Evolutionary conservation across 2,888 invertebrate species (phyloP).

Genomic region (Drosophila neoperkinsi): DNA sequence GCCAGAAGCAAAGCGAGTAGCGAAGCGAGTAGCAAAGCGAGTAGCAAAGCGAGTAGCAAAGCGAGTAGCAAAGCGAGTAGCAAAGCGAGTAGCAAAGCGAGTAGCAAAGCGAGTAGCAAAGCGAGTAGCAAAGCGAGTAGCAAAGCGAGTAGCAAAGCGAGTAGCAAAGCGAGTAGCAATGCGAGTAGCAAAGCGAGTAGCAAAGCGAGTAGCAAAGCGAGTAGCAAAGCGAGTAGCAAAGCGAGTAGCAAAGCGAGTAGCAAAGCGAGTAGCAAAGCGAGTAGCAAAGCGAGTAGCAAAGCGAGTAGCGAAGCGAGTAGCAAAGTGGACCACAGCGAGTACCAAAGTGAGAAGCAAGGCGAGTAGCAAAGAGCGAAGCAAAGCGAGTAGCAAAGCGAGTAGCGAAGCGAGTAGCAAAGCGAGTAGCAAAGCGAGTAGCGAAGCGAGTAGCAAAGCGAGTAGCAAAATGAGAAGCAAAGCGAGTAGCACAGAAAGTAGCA

Average conservation of each 20-base stretch:
- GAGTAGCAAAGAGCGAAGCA: neutral
- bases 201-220: too few relatives aligned
- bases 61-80: neutral
- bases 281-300: neutral
- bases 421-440: neutral
- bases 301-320: neutral
- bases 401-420: fast-evolving
- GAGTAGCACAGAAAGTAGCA: too few relatives aligned
- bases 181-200: too few relatives aligned
- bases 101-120: neutral
- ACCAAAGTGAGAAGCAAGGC: neutral
- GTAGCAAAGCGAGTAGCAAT: too few relatives aligned
- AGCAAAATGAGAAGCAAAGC: neutral
- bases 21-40: fast-evolving
- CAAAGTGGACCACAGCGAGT: too few relatives aligned
- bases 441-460: neutral
- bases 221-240: too few relatives aligned
- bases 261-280: neutral
- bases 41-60: fast-evolving
- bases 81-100: neutral
- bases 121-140: too few relatives aligned
- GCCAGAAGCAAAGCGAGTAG: fast-evolving
- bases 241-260: neutral
- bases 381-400: neutral
- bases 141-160: too few relatives aligned